Evolutionary conservation across 1,140 invertebrate species (phyloP).

Genomic region (Brachystomella parvula): DNA sequence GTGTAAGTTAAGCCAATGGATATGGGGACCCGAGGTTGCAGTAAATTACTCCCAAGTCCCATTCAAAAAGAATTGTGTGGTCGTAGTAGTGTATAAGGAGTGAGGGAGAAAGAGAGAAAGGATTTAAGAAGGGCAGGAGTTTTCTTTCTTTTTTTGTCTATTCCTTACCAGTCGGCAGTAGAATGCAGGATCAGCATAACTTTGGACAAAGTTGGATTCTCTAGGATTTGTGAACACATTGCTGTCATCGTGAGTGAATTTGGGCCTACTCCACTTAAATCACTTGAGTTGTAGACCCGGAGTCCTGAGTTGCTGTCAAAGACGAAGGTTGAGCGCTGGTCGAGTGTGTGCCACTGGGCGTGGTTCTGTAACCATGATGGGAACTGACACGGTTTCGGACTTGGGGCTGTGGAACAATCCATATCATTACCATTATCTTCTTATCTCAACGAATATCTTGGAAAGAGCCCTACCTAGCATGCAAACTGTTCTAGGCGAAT

Average conservation of each 20-base stretch:
- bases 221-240: constrained; percentile 35
- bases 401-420: constrained; percentile 20
- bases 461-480: no score
- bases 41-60: no score
- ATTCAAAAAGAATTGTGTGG: no score
- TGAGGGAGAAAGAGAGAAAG: no score
- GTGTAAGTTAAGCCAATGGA: no score
- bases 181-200: constrained; percentile 38
- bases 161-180: constrained; percentile 39
- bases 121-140: no score
- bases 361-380: constrained; percentile 41
- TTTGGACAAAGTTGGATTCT: constrained; percentile 35
- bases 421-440: not conserved
- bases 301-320: constrained; percentile 37
- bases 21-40: no score
- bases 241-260: constrained; percentile 32
- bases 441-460: not conserved
- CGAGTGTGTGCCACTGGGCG: constrained; percentile 43
- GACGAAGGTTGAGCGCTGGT: constrained; percentile 40
- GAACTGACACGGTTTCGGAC: constrained; percentile 40
- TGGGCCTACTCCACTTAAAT: constrained; percentile 26
- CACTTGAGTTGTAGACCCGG: constrained; percentile 36
- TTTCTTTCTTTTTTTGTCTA: no score
- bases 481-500: no score
- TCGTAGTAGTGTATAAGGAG: no score